Percentiles rank a stretch among this genome's conserved stretches.
Evolutionary conservation across 2,797 vertebrate genomes (phyloP).

Genomic region (Tadarida brasiliensis): DNA sequence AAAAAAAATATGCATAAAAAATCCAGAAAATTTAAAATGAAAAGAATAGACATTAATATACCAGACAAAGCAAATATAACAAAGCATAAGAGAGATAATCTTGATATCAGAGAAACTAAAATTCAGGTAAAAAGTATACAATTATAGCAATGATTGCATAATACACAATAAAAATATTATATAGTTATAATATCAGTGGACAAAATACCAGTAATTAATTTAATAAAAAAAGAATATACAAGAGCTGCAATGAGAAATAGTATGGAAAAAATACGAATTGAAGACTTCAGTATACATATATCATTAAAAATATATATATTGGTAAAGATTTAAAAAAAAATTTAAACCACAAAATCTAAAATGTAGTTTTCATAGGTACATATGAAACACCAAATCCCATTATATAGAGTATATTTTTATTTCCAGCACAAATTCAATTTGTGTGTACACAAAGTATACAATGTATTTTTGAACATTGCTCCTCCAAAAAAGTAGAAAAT

Average conservation of each 20-base stretch:
- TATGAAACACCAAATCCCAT: background rate
- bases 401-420: background rate
- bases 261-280: background rate
- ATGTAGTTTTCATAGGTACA: background rate
- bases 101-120: background rate
- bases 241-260: background rate
- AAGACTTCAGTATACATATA: background rate
- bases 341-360: no score
- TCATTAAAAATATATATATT: no score
- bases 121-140: background rate
- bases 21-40: background rate
- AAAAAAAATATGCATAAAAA: background rate
- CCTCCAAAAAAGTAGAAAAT: background rate
- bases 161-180: background rate
- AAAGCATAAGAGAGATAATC: background rate
- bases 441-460: background rate
- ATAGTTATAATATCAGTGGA: background rate
- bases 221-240: background rate
- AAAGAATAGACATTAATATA: background rate
- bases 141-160: background rate
- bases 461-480: background rate
- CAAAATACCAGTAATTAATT: background rate
- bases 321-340: no score
- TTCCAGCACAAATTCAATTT: background rate
- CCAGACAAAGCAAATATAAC: background rate